phyloP scores from a whole-genome alignment of 2,113 vertebrate genomes.

The Macheiramphus alcinus region DNA sequence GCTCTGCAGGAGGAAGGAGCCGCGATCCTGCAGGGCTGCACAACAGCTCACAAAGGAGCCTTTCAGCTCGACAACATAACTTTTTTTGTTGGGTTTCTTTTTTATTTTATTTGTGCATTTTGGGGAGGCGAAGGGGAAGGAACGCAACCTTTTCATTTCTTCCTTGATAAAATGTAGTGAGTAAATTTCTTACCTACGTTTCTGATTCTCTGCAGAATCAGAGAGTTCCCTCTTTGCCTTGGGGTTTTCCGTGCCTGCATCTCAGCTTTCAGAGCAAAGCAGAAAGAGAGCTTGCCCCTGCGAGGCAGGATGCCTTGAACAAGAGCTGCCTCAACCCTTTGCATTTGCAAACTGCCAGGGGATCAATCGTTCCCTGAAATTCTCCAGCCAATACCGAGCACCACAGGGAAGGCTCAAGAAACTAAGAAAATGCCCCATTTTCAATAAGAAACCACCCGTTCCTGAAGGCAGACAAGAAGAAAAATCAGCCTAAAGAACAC shows the following conservation, averaged over 20 bases:
- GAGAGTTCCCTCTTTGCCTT: too few relatives aligned
- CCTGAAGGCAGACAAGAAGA: neutral
- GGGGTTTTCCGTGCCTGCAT: neutral
- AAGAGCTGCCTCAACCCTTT: neutral
- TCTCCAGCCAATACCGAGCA: neutral
- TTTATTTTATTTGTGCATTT: neutral
- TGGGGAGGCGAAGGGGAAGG: neutral
- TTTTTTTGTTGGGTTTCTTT: neutral
- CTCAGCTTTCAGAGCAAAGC: neutral
- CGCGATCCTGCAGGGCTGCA: neutral
- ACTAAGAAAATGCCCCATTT: neutral
- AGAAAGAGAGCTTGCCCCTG: neutral
- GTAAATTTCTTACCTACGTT: neutral
- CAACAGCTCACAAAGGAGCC: slow-evolving; percentile 21
- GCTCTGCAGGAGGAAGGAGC: neutral
- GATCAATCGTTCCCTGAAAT: neutral
- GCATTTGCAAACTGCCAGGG: neutral
- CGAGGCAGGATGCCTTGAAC: fast-evolving
- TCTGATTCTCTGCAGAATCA: neutral
- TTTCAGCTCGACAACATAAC: neutral
- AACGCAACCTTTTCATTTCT: neutral
- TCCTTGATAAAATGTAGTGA: fast-evolving
- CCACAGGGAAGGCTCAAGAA: neutral
- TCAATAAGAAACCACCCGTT: neutral
- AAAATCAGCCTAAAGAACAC: neutral